Percentiles rank a stretch among this genome's conserved stretches.
Conservation (phyloP, 2,888 invertebrate species). For the Pomacea canaliculata region DNA sequence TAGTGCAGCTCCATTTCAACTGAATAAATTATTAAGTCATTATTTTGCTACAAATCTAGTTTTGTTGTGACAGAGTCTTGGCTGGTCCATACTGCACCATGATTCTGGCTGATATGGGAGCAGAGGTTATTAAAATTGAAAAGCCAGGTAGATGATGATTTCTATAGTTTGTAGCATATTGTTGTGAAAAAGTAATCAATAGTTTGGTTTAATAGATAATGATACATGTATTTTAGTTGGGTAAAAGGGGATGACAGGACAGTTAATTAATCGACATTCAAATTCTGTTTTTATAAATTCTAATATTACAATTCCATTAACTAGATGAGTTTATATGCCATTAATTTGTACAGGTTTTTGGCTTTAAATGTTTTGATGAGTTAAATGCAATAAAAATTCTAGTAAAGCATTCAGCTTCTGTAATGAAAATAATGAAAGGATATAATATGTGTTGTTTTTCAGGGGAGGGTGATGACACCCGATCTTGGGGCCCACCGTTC, state of each 20-base stretch:
- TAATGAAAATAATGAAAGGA: no score
- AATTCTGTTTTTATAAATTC: neutral
- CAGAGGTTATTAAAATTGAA: slow-evolving; percentile 93
- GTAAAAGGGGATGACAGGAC: no score
- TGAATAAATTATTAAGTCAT: no score
- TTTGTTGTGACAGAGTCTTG: slow-evolving; percentile 76
- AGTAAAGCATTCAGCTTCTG: no score
- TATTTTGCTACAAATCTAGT: no score
- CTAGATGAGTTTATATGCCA: no score
- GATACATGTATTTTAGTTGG: no score
- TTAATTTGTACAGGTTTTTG: no score
- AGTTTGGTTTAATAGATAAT: neutral
- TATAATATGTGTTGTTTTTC: slow-evolving; percentile 1
- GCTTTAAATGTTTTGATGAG: no score
- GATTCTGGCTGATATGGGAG: slow-evolving; percentile 92
- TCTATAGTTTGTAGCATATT: neutral
- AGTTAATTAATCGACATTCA: neutral
- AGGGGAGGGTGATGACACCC: slow-evolving; percentile 83
- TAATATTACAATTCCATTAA: no score
- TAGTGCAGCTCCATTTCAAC: no score
- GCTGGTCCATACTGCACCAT: slow-evolving; percentile 96
- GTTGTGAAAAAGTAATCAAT: neutral
- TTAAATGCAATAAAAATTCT: no score
- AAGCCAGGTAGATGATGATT: slow-evolving; percentile 74
- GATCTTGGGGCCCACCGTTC: slow-evolving; percentile 94